Base-by-base conservation (phyloP, 2,113 vertebrate genomes). In the Toxotes chatareus region DNA sequence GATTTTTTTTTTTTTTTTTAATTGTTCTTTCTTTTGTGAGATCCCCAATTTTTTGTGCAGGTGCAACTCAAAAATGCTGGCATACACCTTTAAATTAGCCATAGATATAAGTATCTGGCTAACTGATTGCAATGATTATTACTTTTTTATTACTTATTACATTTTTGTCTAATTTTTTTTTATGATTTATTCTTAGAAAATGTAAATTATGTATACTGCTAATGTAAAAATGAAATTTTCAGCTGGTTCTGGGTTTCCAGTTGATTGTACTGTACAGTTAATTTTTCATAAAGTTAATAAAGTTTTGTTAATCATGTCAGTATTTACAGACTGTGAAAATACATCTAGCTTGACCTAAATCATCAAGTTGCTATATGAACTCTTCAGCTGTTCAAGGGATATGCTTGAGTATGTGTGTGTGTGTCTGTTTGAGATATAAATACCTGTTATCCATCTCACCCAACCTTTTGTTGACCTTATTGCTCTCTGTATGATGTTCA, bases 381-480 rank as follows among this genome's bases (percentile, higher is more conserved):
- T 57, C 40, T 62, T 53, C 19, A 40, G 36, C 34, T 72, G 17
- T 7, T 47, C 32, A 31, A 7, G 40, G 7, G 19, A 40, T 44
- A 11, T 68, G 40, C 3, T 5, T 57, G 27, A 21, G 19, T 57
- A 1, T 61, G 5, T 82, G 23, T 74, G 13, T 76, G 14, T 67
- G 44, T 70, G 76, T 44, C 11, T 40, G 47, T 53, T 61, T 70
- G 19, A 38, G 23, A 9, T 77, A 49, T 60, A 68, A 83, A 86
- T 82, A 79, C 17, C 13, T 38, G 8, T 84, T 34, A 47, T 53
- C 21, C 27, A 53, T 49, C 12, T 3, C n/a, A 42, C 16, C 36
- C 66, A 76, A 82, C 64, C 75, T 86, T 27, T 71, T n/a, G 63
- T 16, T 86, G 66, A 83, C 73, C 69, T 80, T 66, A 10, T 17